Evolutionary conservation across 2,113 vertebrate species (phyloP).

Genomic region (Pleuronectes platessa): DNA sequence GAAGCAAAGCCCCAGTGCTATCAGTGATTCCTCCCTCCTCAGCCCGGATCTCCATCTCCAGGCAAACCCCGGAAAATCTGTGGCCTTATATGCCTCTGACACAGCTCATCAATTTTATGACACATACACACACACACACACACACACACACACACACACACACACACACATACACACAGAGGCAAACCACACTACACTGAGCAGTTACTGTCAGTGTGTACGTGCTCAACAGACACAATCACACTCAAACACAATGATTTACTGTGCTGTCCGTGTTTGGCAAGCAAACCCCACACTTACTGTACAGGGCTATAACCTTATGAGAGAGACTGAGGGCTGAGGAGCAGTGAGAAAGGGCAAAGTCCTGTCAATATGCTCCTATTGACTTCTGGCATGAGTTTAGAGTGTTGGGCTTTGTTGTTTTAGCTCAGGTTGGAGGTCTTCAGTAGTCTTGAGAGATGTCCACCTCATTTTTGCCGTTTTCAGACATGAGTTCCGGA

Average conservation of each 20-base stretch:
- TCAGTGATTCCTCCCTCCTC: neutral
- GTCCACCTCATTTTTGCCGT: no score
- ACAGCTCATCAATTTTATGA: constrained; percentile 20
- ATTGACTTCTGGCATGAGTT: no score
- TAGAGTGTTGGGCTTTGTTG: no score
- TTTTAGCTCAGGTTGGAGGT: no score
- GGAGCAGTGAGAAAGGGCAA: no score
- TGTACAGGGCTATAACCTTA: neutral
- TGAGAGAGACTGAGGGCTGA: no score
- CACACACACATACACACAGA: neutral
- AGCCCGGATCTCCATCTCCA: constrained; percentile 4
- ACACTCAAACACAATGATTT: neutral
- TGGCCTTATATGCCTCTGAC: constrained; percentile 29
- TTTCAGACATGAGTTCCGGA: no score
- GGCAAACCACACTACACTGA: no score
- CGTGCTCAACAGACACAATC: neutral
- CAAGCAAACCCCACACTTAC: neutral
- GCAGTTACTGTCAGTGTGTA: no score
- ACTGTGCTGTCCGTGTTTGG: neutral
- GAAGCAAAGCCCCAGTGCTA: constrained; percentile 22
- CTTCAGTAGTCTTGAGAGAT: no score
- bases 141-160: no score
- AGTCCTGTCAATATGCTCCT: no score
- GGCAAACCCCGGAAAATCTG: constrained; percentile 26
- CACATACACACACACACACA: neutral